Conservation (phyloP, 2,797 vertebrate genomes). For the Sparidentex hasta region DNA sequence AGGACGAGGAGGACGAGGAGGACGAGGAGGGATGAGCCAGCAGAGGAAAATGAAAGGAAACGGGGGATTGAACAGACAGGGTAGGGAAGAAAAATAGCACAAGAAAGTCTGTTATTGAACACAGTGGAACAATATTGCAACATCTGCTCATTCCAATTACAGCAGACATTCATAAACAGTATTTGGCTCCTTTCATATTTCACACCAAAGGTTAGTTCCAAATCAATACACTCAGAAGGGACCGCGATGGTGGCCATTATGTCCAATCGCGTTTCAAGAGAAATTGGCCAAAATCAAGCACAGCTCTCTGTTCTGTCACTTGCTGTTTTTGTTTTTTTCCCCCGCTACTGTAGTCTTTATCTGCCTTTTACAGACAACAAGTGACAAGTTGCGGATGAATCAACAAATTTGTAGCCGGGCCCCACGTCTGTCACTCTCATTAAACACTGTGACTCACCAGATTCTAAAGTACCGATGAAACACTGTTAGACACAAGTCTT, state of each 20-base stretch:
- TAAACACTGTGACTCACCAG: conserved; percentile 59
- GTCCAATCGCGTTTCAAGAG: conserved; percentile 59
- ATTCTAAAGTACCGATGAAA: conserved; percentile 63
- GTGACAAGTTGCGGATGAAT: conserved; percentile 63
- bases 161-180: conserved; percentile 72
- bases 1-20: conserved; percentile 41
- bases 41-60: conserved; percentile 54
- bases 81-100: conserved; percentile 56
- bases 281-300: conserved; percentile 67
- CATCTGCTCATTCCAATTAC: conserved; percentile 78
- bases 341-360: conserved; percentile 53
- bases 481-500: conserved; percentile 55
- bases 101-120: conserved; percentile 73
- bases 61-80: conserved; percentile 40
- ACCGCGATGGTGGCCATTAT: conserved; percentile 54
- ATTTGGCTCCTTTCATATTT: conserved; percentile 78
- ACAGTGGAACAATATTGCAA: conserved; percentile 69
- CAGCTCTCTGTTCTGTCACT: conserved; percentile 49
- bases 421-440: conserved; percentile 59
- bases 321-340: conserved; percentile 45
- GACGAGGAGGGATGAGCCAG: conserved; percentile 44
- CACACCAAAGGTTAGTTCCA: conserved; percentile 79
- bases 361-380: conserved; percentile 55
- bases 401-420: conserved; percentile 61
- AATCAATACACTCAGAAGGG: conserved; percentile 73